Evolutionary conservation across 2,797 vertebrate genomes (phyloP), one percentile per base, ranked within the genome.

Genomic region (Melanotaenia pygmaea): DNA sequence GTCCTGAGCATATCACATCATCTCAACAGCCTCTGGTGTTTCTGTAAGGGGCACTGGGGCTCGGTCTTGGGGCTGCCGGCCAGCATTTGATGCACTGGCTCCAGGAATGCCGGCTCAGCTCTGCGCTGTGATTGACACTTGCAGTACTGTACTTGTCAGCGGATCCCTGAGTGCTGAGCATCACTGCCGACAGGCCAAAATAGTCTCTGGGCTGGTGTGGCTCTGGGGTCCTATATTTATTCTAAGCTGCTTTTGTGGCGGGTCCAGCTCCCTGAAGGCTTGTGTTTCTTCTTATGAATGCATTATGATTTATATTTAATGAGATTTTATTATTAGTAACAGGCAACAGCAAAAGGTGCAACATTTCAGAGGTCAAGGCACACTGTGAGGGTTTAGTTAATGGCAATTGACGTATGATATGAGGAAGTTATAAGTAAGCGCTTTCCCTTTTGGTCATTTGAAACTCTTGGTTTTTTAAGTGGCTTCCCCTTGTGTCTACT

Each of bases 101-200:
- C 64, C 69, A 67, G 83, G 79, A 85, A 69, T 92, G 90, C 79
- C 66, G 9, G 54, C 88, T 93, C 85, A 93, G 92, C 92, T 86
- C 73, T 45, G 70, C 1, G 5, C 71, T 50, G 26, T 83, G 91
- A 93, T 76, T 84, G 90, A 89, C 88, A 87, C 86, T 74, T 82
- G 75, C 89, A 87, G 75, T 88, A 93, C 91, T 93, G 91, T 91
- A 90, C 88, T 82, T 85, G 93, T 94, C 94, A 95, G 94, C 93
- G 81, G 88, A 93, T 94, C 91, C 87, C 72, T 64, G 75, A 77
- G 80, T 62, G 51, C 77, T 73, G 78, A 91, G 83, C 91, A 86
- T 91, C 88, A 84, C 78, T 66, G 67, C 86, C 83, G 88, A 79
- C 77, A 86, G 71, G 67, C 94, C 93, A 92, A 94, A 95, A 95